Evolutionary conservation across 2,888 invertebrate genomes (phyloP).

Genomic region (Chrysopilus asiliformis): DNA sequence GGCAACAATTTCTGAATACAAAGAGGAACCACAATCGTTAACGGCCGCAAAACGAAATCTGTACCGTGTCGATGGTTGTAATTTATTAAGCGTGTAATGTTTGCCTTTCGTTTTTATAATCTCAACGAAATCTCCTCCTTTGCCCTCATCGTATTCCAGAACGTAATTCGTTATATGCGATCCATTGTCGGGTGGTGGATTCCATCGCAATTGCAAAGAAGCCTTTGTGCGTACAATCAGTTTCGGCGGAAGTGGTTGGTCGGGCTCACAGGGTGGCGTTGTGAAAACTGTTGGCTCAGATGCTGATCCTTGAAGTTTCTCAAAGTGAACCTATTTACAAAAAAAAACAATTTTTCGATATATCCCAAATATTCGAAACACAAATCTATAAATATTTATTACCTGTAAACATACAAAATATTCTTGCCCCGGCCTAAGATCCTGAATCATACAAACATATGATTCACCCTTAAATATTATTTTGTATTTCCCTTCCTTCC

Average conservation of each 20-base stretch:
- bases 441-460: conserved; percentile 65
- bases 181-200: conserved; percentile 64
- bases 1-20: conserved; percentile 53
- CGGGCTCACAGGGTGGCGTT: conserved; percentile 72
- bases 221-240: conserved; percentile 56
- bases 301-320: conserved; percentile 58
- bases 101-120: conserved; percentile 58
- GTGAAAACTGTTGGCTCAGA: conserved; percentile 68
- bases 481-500: conserved; percentile 70
- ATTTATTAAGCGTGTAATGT: conserved; percentile 59
- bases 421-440: conserved; percentile 76
- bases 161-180: conserved; percentile 61
- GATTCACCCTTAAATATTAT: conserved; percentile 68
- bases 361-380: background rate
- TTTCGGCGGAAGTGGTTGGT: conserved; percentile 61
- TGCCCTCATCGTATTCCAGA: conserved; percentile 64
- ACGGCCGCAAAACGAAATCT: conserved; percentile 71
- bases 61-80: conserved; percentile 68
- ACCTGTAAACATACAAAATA: conserved; percentile 73
- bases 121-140: conserved; percentile 54
- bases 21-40: conserved; percentile 65
- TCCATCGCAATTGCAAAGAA: conserved; percentile 57
- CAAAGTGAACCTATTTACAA: conserved; percentile 40
- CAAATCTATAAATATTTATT: conserved; percentile 26
- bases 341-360: no score